A percentile compares a stretch with the other conserved stretches of the same genome.
These are phyloP conservation scores for Chelidonichthys spinosus DNA, from an alignment of 2,797 vertebrate genomes.

Conservation along the genomic window DNA sequence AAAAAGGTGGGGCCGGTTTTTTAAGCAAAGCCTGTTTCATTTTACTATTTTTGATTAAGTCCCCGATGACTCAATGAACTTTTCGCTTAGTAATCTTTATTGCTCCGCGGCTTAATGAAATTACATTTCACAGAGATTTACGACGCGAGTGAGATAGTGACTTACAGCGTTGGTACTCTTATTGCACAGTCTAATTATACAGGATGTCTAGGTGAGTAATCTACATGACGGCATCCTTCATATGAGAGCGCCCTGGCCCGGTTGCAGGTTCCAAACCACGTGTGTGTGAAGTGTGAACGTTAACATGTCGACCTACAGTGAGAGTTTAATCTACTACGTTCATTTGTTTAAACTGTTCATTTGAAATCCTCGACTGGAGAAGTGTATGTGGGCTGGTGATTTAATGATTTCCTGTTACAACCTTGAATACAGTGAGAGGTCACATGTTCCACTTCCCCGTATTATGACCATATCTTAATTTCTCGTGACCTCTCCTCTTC, in stretches of 20 bases:
- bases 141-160: slow-evolving; percentile 54
- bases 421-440: slow-evolving; percentile 34
- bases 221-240: slow-evolving; percentile 11
- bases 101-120: slow-evolving; percentile 71
- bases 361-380: not conserved
- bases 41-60: slow-evolving; percentile 75
- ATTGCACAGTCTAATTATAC: slow-evolving; percentile 47
- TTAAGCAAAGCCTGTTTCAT: slow-evolving; percentile 52
- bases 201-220: slow-evolving; percentile 27
- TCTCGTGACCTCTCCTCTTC: not conserved
- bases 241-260: not conserved
- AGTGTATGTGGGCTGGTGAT: slow-evolving; percentile 31
- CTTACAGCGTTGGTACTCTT: slow-evolving; percentile 48
- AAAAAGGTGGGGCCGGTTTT: slow-evolving; percentile 52
- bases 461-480: slow-evolving; percentile 2
- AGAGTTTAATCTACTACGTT: not conserved
- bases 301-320: slow-evolving; percentile 14
- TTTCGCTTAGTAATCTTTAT: slow-evolving; percentile 74
- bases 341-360: no score
- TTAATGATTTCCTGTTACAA: slow-evolving; percentile 41
- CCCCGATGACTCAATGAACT: slow-evolving; percentile 68
- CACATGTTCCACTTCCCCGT: not conserved
- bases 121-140: slow-evolving; percentile 76
- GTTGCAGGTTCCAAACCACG: slow-evolving; percentile 6
- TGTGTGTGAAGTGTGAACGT: slow-evolving; percentile 13